Base-by-base conservation (phyloP, 2,113 vertebrate species). In the Phodopus roborovskii region DNA sequence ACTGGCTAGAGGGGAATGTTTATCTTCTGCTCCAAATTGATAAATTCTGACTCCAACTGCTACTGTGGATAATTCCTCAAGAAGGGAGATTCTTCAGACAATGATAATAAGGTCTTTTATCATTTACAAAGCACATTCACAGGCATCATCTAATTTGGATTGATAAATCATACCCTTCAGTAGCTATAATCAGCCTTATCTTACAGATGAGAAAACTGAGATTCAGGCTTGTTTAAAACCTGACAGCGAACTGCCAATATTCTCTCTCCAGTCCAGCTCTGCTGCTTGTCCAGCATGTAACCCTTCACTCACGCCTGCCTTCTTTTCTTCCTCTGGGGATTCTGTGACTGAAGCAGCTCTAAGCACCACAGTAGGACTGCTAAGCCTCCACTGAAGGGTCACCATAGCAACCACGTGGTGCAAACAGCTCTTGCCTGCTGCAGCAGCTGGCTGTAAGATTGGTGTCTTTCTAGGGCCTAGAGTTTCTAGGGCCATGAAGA, bases 151-250 rank as follows among this genome's bases (percentile, higher is more conserved):
- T 92, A 45, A 71, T 83, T 89, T 96, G 66, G 75, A 4, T 77
- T 96, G 60, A 92, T 19, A 82, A 74, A 83, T 53, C 87, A 62
- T 39, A 71, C 53, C 82, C 30, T 33, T 1, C 56, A 5, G 7
- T 60, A 60, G 24, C 4, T 68, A 4, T 68, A 48, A 22, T 58
- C 68, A 89, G 64, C 42, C 68, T 70, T 81, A 77, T 90, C 22
- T 87, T 73, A 64, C 42, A 87, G 56, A 83, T 84, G 48, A 94
- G 64, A 93, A 88, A 86, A 83, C 42, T 48, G 48, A 93, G 16
- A 86, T 42, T 62, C 26, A 28, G 71, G 39, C 8, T n/a, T 83
- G 7, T 64, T 85, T 15, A 56, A 94, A 39, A 89, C 68, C 66
- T 22, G 58, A 60, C 50, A 86, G 74, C 33, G 68, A 22, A 12